These are phyloP conservation scores for Anastrepha ludens DNA, from an alignment of 1,140 invertebrate species.

Conservation along the genomic window DNA sequence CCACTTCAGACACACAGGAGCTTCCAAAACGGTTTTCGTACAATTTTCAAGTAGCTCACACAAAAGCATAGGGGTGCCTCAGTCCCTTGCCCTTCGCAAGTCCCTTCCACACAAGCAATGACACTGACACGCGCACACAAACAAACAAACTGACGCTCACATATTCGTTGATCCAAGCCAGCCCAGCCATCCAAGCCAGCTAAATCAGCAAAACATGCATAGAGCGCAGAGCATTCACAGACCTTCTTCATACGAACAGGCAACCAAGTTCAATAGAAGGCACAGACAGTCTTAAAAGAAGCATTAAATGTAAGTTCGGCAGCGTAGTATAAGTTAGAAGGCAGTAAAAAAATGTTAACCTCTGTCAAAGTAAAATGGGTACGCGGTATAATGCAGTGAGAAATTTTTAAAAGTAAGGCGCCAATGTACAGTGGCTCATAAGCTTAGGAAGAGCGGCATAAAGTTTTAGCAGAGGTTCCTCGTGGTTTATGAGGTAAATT, in stretches of 20 bases:
- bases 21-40: slow-evolving; percentile 7
- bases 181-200: background rate
- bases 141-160: background rate
- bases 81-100: background rate
- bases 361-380: background rate
- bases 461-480: too few species aligned
- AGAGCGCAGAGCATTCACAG: background rate
- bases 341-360: background rate
- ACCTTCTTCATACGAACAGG: background rate
- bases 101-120: background rate
- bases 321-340: background rate
- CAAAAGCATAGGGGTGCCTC: background rate
- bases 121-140: background rate
- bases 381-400: background rate
- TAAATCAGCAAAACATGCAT: background rate
- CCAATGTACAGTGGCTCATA: too few species aligned
- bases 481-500: too few species aligned
- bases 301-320: background rate
- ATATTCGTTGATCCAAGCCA: background rate
- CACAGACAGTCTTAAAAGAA: background rate
- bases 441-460: too few species aligned
- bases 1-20: background rate
- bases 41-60: slow-evolving; percentile 11
- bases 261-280: background rate
- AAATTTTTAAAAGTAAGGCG: too few species aligned